phyloP scores from a whole-genome alignment of 53 echinoderm and acorn worm species.

The Arbacia lixula region DNA sequence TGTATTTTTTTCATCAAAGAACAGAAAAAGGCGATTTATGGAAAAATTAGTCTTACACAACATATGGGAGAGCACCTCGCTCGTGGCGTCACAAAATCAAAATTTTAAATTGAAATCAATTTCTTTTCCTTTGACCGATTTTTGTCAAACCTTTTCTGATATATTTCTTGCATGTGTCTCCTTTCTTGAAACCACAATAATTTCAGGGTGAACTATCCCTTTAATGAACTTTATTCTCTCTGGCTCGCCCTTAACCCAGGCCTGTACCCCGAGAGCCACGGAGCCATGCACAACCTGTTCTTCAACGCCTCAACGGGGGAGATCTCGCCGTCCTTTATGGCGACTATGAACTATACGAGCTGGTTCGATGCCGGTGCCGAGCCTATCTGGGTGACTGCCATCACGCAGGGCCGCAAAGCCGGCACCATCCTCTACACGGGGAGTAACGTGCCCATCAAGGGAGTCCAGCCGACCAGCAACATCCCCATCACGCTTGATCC shows the following conservation, averaged over 20 bases:
- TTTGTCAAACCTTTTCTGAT: too few relatives aligned
- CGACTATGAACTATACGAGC: constrained; percentile 67
- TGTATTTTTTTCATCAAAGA: too few relatives aligned
- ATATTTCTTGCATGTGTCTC: too few relatives aligned
- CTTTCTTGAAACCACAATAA: too few relatives aligned
- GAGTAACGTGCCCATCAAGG: constrained; percentile 81
- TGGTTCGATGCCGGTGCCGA: constrained; percentile 79
- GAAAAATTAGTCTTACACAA: too few relatives aligned
- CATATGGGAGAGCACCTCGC: too few relatives aligned
- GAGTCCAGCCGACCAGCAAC: constrained; percentile 41
- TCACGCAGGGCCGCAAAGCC: constrained; percentile 74
- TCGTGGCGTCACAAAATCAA: too few relatives aligned
- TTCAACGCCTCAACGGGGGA: constrained; percentile 69
- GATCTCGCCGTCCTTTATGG: constrained; percentile 56
- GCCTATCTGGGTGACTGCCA: constrained; percentile 88
- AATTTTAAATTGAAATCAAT: too few relatives aligned
- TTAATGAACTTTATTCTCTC: too few relatives aligned
- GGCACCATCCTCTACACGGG: constrained; percentile 95
- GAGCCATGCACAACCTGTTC: constrained; percentile 82
- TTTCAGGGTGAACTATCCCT: too few relatives aligned
- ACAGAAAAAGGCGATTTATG: too few relatives aligned
- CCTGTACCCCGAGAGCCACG: constrained; percentile 88
- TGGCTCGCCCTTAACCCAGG: constrained; percentile 63
- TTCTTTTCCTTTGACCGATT: too few relatives aligned
- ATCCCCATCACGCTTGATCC: constrained; percentile 25